Conservation (phyloP, 1,140 invertebrate genomes). For the Eueides isabella region DNA sequence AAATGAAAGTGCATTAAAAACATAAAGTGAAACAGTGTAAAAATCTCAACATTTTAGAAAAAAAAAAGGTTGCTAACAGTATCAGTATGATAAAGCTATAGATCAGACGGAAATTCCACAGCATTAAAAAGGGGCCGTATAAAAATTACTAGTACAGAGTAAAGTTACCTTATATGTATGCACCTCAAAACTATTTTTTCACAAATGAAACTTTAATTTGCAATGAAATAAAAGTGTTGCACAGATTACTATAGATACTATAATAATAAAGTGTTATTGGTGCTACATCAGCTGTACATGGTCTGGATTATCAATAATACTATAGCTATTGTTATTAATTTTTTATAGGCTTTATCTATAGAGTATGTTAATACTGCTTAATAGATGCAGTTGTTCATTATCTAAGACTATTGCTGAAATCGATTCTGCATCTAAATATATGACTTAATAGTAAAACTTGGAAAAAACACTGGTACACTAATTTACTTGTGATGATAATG, state of each 20-base stretch:
- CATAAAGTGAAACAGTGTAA: slow-evolving; percentile 31
- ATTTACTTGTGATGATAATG: slow-evolving; percentile 50
- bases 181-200: slow-evolving; percentile 16
- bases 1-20: slow-evolving; percentile 37
- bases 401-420: slow-evolving; percentile 37
- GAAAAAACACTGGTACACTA: slow-evolving; percentile 41
- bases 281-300: slow-evolving; percentile 39
- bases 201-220: background rate
- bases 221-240: background rate
- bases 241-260: background rate
- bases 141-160: slow-evolving; percentile 36
- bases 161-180: slow-evolving; percentile 19
- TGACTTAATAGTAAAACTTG: slow-evolving; percentile 49
- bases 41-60: slow-evolving; percentile 33
- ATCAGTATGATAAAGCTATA: slow-evolving; percentile 46
- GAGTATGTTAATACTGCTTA: slow-evolving; percentile 71
- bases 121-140: slow-evolving; percentile 36
- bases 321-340: slow-evolving; percentile 38
- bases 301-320: slow-evolving; percentile 32
- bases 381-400: slow-evolving; percentile 56
- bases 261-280: slow-evolving; percentile 16
- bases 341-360: slow-evolving; percentile 41
- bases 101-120: slow-evolving; percentile 44
- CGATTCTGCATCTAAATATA: slow-evolving; percentile 47
- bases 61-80: slow-evolving; percentile 37